phyloP scores from a whole-genome alignment of 2,888 invertebrate genomes.

The Phaedon cochleariae region DNA sequence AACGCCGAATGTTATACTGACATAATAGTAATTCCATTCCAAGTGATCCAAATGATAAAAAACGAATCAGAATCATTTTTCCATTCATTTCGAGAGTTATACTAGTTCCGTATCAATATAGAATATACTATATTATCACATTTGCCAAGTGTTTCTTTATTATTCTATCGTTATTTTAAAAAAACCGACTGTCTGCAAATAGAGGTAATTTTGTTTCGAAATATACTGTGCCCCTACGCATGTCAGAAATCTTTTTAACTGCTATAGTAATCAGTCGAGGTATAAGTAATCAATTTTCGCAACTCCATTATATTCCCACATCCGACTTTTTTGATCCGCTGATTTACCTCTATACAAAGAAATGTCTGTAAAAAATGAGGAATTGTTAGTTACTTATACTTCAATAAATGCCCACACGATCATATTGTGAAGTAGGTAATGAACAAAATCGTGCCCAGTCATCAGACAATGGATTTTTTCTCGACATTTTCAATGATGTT shows the following conservation, averaged over 20 bases:
- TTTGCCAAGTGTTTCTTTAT: too few relatives aligned
- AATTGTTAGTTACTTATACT: neutral
- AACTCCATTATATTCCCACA: conserved; percentile 2
- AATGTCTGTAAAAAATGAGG: conserved; percentile 6
- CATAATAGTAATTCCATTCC: too few relatives aligned
- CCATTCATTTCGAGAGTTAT: too few relatives aligned
- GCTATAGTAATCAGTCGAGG: neutral
- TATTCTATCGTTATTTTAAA: too few relatives aligned
- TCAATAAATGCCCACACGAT: conserved; percentile 6
- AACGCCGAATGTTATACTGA: too few relatives aligned
- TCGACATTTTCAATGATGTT: conserved; percentile 6
- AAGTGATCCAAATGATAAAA: too few relatives aligned
- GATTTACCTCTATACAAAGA: conserved; percentile 8
- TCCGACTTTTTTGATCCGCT: neutral
- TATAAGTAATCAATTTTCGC: neutral
- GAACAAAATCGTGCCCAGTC: neutral
- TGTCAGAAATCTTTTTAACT: neutral
- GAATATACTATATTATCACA: too few relatives aligned
- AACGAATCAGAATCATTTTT: too few relatives aligned
- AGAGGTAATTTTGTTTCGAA: too few relatives aligned
- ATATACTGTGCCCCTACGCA: too few relatives aligned
- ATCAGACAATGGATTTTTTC: conserved; percentile 14
- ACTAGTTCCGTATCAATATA: too few relatives aligned
- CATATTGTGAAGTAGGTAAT: conserved; percentile 8
- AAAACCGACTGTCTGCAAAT: too few relatives aligned